Conservation (phyloP, 2,797 vertebrate genomes). For the Clamator glandarius region DNA sequence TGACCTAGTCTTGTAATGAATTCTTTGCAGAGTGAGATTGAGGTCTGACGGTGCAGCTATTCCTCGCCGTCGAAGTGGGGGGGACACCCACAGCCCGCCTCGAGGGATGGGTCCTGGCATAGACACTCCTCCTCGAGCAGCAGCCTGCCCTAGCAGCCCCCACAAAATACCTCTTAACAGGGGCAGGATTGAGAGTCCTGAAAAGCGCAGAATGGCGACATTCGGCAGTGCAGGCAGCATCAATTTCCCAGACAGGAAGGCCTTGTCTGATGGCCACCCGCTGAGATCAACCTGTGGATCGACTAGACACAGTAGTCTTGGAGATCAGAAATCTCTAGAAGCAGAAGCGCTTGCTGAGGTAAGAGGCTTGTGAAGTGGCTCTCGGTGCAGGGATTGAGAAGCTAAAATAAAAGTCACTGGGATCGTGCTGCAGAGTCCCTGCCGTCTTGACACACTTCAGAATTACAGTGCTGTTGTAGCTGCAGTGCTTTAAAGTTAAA, state of each 20-base stretch:
- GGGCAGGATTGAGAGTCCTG: conserved; percentile 86
- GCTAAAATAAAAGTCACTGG: background rate
- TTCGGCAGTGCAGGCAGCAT: conserved; percentile 95
- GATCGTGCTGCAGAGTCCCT: background rate
- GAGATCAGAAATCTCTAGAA: conserved; percentile 93
- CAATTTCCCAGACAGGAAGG: conserved; percentile 91
- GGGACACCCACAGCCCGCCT: conserved; percentile 88
- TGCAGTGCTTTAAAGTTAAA: fast-evolving
- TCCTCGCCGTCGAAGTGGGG: conserved; percentile 85
- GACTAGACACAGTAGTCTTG: conserved; percentile 89
- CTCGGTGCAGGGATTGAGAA: background rate
- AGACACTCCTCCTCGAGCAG: conserved; percentile 87
- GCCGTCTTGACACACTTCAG: background rate
- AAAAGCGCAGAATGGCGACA: conserved; percentile 89
- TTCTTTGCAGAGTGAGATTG: conserved; percentile 84
- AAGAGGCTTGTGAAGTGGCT: conserved; percentile 45
- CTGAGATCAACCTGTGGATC: conserved; percentile 84
- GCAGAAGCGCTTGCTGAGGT: conserved; percentile 94
- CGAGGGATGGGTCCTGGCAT: conserved; percentile 83
- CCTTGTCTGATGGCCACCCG: conserved; percentile 82
- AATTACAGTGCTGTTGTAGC: background rate
- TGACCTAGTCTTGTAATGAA: conserved; percentile 11
- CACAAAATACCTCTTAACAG: conserved; percentile 87
- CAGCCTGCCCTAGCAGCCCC: conserved; percentile 92
- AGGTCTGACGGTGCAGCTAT: conserved; percentile 91